These are phyloP conservation scores for Torymus auratus DNA, from an alignment of 2,888 invertebrate genomes.

Conservation along the genomic window DNA sequence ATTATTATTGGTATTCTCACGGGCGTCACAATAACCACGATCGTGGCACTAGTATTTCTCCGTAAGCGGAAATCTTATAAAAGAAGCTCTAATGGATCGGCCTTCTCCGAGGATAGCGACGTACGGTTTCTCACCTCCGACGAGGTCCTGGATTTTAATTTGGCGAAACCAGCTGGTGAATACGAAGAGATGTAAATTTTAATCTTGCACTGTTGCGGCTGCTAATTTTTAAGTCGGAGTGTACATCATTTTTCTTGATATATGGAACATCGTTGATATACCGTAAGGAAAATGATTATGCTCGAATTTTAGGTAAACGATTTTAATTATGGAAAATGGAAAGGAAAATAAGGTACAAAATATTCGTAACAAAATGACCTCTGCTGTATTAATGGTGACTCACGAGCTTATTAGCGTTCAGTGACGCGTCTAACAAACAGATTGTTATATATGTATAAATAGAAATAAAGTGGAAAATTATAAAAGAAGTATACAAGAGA, in stretches of 20 bases:
- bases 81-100: slow-evolving; percentile 67
- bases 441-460: not conserved
- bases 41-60: slow-evolving; percentile 58
- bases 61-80: slow-evolving; percentile 64
- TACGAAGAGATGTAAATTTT: slow-evolving; percentile 41
- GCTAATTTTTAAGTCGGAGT: slow-evolving; percentile 35
- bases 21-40: slow-evolving; percentile 63
- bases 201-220: slow-evolving; percentile 28
- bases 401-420: not conserved
- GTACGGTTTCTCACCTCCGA: slow-evolving; percentile 79
- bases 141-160: slow-evolving; percentile 78
- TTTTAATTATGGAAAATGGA: not conserved
- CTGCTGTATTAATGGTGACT: not conserved
- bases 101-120: slow-evolving; percentile 78
- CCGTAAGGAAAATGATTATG: not conserved
- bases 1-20: slow-evolving; percentile 66
- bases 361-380: slow-evolving; percentile 16
- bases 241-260: no score
- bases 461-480: not conserved
- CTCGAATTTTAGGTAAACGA: not conserved
- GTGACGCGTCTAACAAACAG: not conserved
- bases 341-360: slow-evolving; percentile 28
- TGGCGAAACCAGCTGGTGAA: slow-evolving; percentile 73
- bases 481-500: not conserved
- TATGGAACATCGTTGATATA: not conserved